Conservation (phyloP, 2,888 invertebrate species). For the Gisinianus flammeolus region DNA sequence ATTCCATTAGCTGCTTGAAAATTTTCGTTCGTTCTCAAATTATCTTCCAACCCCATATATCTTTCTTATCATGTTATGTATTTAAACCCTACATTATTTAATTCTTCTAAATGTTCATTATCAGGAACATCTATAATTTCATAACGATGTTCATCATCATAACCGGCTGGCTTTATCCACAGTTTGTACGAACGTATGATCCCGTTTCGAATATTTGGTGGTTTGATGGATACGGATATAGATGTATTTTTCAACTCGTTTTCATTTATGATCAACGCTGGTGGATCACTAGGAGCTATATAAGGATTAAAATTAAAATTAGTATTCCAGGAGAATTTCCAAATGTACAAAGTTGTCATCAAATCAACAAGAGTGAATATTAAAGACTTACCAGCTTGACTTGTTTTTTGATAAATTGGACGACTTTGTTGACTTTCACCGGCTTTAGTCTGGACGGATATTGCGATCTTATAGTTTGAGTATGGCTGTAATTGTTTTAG, state of each 20-base stretch:
- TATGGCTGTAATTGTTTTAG: conserved; percentile 72
- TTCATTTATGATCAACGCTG: conserved; percentile 66
- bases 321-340: no score
- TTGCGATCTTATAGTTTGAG: conserved; percentile 74
- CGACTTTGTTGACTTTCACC: conserved; percentile 67
- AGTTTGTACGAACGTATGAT: conserved; percentile 70
- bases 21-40: no score
- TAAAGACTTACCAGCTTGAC: conserved; percentile 20
- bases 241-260: conserved; percentile 70
- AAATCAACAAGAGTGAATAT: background rate
- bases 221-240: conserved; percentile 71
- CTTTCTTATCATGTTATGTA: no score
- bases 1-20: no score
- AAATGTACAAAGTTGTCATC: background rate
- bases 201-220: conserved; percentile 76
- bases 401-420: conserved; percentile 70
- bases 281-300: conserved; percentile 66
- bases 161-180: background rate
- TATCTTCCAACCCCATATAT: no score
- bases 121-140: background rate
- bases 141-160: background rate
- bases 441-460: conserved; percentile 70
- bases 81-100: background rate
- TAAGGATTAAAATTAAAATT: no score
- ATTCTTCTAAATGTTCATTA: background rate